These are phyloP conservation scores for Cryptus viduatorius DNA, from an alignment of 2,888 invertebrate species.

Conservation along the genomic window DNA sequence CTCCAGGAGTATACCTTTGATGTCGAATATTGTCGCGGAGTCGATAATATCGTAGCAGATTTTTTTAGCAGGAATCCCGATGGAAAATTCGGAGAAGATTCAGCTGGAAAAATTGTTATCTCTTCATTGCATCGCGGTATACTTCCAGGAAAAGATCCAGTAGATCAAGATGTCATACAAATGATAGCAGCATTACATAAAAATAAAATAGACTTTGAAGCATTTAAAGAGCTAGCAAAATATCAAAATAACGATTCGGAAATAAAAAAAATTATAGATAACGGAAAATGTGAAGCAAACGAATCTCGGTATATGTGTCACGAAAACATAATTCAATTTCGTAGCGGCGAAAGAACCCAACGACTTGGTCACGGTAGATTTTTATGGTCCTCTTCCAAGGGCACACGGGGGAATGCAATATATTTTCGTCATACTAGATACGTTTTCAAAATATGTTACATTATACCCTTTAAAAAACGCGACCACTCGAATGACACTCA, in stretches of 20 bases:
- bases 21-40: conserved; percentile 70
- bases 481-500: no score
- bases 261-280: not conserved
- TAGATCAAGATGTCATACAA: not conserved
- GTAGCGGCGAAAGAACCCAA: not conserved
- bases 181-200: not conserved
- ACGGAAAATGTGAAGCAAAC: not conserved
- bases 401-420: conserved; percentile 57
- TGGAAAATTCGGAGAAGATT: conserved; percentile 45
- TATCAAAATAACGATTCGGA: not conserved
- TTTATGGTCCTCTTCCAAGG: conserved; percentile 21
- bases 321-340: conserved; percentile 7
- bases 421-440: conserved; percentile 72
- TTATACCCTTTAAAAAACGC: conserved; percentile 16
- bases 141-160: not conserved
- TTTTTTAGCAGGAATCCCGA: conserved; percentile 73
- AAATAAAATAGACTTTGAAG: not conserved
- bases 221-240: not conserved
- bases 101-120: conserved; percentile 4
- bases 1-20: conserved; percentile 28
- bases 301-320: not conserved
- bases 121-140: conserved; percentile 8
- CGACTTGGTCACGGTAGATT: not conserved
- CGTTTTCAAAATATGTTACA: conserved; percentile 72
- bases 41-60: conserved; percentile 74